These are phyloP conservation scores for Parelbella ahira DNA, from an alignment of 2,888 invertebrate genomes.

Conservation along the genomic window DNA sequence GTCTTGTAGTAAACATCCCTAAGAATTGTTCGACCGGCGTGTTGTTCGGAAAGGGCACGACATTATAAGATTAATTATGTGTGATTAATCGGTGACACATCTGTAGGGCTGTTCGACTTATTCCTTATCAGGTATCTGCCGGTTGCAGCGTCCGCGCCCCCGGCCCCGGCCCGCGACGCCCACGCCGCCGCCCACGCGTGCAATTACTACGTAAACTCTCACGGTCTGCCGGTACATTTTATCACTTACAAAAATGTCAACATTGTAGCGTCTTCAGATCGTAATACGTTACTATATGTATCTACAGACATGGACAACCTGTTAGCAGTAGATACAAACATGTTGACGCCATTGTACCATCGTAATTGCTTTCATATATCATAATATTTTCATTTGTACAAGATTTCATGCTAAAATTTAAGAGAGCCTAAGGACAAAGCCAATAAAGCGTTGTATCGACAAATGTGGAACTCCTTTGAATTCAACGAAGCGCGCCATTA, in stretches of 20 bases:
- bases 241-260: constrained; percentile 15
- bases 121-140: constrained; percentile 8
- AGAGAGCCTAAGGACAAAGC: too few species aligned
- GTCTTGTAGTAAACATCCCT: too few species aligned
- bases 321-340: too few species aligned
- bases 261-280: too few species aligned
- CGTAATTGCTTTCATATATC: too few species aligned
- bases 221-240: constrained; percentile 11
- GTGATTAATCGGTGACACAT: constrained; percentile 1
- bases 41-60: not conserved
- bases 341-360: too few species aligned
- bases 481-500: constrained; percentile 35
- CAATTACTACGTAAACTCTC: constrained; percentile 17
- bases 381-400: too few species aligned
- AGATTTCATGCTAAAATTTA: too few species aligned
- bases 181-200: constrained; percentile 11
- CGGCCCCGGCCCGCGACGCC: not conserved
- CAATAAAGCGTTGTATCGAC: too few species aligned
- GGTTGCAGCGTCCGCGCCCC: constrained; percentile 1
- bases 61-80: constrained; percentile 3
- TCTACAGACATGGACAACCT: too few species aligned
- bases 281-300: too few species aligned
- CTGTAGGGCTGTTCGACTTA: constrained; percentile 3
- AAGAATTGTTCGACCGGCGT: not conserved
- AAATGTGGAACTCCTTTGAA: constrained; percentile 27